Base-by-base conservation (phyloP, 2,888 invertebrate species). In the Drosophila prostipennis region DNA sequence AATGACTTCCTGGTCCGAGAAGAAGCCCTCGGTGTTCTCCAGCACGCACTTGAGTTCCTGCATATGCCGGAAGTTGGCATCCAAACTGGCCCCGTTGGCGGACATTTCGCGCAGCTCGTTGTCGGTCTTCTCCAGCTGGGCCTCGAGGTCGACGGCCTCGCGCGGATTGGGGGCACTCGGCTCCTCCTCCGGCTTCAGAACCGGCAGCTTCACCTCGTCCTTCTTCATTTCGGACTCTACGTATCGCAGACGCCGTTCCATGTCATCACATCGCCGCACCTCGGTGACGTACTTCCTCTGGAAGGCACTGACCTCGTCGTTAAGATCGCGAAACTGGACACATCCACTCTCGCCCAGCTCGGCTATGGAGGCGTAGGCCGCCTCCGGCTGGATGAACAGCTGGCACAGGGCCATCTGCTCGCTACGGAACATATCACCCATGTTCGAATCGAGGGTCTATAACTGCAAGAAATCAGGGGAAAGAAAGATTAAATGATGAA, bases 261-360 rank as follows among this genome's bases (percentile, higher is more conserved):
- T 95, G 91, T 97, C 97, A 90, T 97, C 96, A 91, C 96, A 97
- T 74, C 96, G 93, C 60, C 96, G 93, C 19, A 97, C 96, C 92
- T 97, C 97, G 78, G 94, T 95, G 2, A 97, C 96, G 92, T 96
- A 97, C 91, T 96, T 96, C 56, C 96, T 93, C 93, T 97, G 96
- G 87, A 97, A 97, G 36, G 95, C 94, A 91, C 96, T 97, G 7
- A 96, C 95, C 64, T 95, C 94, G 59, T 94, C 94, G 89, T 97
- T 97, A 65, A 98, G 98, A 93, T 98, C 98, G 93, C 98, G 95
- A 92, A 99, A 99, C 93, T 98, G 98, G 48, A 98, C 98, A 67
- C 96, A 95, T 76, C 98, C 98, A 37, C 96, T 95, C 93, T 98
- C 98, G 58, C 98, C 98, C 72, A 99, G 93, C 93, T 98, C 98